Evolutionary conservation across 2,113 vertebrate species (phyloP), one percentile per base, ranked within the genome.

Genomic region (Meleagris gallopavo): DNA sequence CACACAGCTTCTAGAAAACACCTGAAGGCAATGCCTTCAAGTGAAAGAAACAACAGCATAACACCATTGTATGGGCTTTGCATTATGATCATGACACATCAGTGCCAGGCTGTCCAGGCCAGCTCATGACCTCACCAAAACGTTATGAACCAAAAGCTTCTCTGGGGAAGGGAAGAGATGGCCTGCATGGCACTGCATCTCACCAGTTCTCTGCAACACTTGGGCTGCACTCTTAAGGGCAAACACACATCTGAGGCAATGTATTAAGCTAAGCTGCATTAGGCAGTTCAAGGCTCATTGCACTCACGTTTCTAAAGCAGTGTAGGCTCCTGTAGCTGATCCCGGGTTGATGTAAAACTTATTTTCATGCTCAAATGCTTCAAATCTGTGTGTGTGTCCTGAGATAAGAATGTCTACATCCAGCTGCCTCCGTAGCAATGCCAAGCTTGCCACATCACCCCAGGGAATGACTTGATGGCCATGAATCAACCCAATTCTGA

Each of bases 381-480:
- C 99, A 83, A 99, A 99, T 97, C 98, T 99, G 94, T 99, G 99
- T 0, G 99, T 99, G 93, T 99, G 99, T 76, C 99, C 99, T 0
- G 98, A 99, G 95, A 99, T 99, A 93, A 99, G 98, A 92, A 99
- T 99, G 97, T 99, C 99, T 61, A 99, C 98, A 38, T 99, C 99
- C 65, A 99, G 98, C 95, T 99, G 98, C 87, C 99, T 98, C 96
- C 99, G 99, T n/a, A 99, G 97, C 94, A 99, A 95, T 7, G 98
- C 99, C 89, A 99, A 97, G 84, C 98, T 99, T 86, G 98, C 98
- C 97, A 98, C 98, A 74, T 99, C 98, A 0, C 99, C 99, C 99
- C 99, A 99, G 0, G 99, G 99, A 89, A 99, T 99, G 86, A 99
- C 98, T 90, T 99, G 99, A 96, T 99, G 99, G 45, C 99, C 99